Evolutionary conservation across 2,797 vertebrate species (phyloP).

Genomic region (Pseudotriccus pelzelni): DNA sequence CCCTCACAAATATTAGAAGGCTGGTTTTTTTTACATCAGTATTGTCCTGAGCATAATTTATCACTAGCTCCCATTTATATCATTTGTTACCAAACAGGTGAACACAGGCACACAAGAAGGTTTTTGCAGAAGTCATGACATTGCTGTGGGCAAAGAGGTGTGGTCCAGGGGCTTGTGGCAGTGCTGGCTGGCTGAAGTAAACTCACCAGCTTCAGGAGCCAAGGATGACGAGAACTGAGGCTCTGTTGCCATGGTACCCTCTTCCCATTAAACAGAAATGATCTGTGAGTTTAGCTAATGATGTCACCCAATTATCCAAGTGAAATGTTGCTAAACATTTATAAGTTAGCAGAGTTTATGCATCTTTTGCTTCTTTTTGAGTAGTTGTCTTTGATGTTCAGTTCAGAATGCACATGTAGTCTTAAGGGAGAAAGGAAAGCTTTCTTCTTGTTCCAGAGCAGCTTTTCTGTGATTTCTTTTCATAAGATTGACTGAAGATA

Average conservation of each 20-base stretch:
- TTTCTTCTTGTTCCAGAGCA: conserved; percentile 22
- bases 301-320: background rate
- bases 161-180: background rate
- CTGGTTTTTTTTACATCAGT: background rate
- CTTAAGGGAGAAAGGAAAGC: background rate
- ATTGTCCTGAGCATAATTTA: background rate
- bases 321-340: background rate
- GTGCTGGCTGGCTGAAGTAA: background rate
- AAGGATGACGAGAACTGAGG: background rate
- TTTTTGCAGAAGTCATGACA: background rate
- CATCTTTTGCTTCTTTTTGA: background rate
- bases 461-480: background rate
- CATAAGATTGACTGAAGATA: background rate
- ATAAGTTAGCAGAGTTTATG: background rate
- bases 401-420: background rate
- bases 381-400: background rate
- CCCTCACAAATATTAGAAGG: background rate
- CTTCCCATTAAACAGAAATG: background rate
- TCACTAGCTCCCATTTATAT: background rate
- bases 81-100: background rate
- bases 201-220: background rate
- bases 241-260: background rate
- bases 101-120: background rate
- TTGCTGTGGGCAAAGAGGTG: rapidly evolving
- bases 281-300: background rate